These are phyloP conservation scores for Manis javanica DNA, from an alignment of 2,797 vertebrate species.

Conservation along the genomic window DNA sequence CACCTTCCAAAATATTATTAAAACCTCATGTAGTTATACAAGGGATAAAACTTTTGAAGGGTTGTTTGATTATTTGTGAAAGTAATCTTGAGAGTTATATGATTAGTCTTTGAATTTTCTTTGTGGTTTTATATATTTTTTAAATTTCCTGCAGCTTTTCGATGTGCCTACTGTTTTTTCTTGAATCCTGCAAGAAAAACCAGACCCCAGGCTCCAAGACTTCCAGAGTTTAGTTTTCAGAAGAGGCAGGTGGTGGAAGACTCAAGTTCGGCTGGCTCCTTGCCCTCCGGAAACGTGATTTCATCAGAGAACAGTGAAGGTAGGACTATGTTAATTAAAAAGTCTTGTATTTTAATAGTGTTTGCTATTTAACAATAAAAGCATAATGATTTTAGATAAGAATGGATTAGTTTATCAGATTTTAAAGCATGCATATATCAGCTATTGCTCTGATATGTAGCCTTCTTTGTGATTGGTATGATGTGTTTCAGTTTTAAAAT, in stretches of 20 bases:
- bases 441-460: conserved; percentile 31
- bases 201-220: conserved; percentile 95
- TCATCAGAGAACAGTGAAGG: conserved; percentile 85
- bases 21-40: conserved; percentile 36
- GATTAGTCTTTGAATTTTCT: conserved; percentile 65
- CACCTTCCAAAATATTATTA: conserved; percentile 32
- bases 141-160: conserved; percentile 91
- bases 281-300: conserved; percentile 75
- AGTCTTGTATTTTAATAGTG: conserved; percentile 15
- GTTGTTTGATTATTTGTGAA: conserved; percentile 54
- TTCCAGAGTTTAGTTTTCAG: conserved; percentile 92
- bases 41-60: conserved; percentile 46
- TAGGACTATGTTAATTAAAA: conserved; percentile 66
- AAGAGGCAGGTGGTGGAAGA: conserved; percentile 83
- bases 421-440: conserved; percentile 30
- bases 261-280: conserved; percentile 69
- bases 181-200: conserved; percentile 98
- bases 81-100: conserved; percentile 57
- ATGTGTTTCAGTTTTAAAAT: conserved; percentile 61
- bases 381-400: conserved; percentile 41
- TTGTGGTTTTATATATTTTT: conserved; percentile 70
- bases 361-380: conserved; percentile 49
- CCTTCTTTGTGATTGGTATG: conserved; percentile 46
- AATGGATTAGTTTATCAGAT: conserved; percentile 36
- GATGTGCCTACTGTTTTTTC: conserved; percentile 99